Base-by-base conservation (phyloP, 2,888 invertebrate species). In the Tuberolachnus salignus region DNA sequence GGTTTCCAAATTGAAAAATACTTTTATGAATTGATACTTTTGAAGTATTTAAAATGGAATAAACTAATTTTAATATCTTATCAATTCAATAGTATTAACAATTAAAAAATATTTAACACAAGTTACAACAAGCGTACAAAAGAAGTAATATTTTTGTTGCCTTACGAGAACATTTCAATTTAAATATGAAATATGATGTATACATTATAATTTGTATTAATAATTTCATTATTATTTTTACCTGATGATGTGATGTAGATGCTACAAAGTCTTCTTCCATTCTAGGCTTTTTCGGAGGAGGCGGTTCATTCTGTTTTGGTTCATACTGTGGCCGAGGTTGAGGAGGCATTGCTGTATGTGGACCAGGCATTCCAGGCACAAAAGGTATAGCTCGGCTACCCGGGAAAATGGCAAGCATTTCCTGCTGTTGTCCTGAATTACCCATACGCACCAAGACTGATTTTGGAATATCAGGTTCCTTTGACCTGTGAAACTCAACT, bases 281-380 rank as follows among this genome's bases (percentile, higher is more conserved):
- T 78, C 69, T 78, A 4, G 21, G 49, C 57, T 69, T 78, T 9
- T 78, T 78, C 10, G n/a, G 13, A 51, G 78, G 69, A 21, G 42
- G 69, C 42, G 61, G 51, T 61, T 78, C 78, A 57, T 26, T 69
- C 34, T 59, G 51, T 59, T 78, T 78, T 1, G 34, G 34, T 34
- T 69, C 69, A 51, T 57, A 78, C 1, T 57, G 69, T 19, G 23
- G 51, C 13, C 69, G 78, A 6, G 42, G 14, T 51, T 78, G 67
- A 42, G 49, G 83, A 11, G 84, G 82, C 42, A 91, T 85, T 49
- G 26, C 59, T 13, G 90, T 89, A 82, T 90, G 90, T 3, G 94
- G 94, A 13, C 94, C 94, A 0, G 94, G 94, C 86, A 94, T 94
- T 16, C 94, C 94, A 9, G 94, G 94, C 14, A 94, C 94, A 85